A percentile compares a stretch with the other conserved stretches of the same genome.
Evolutionary conservation across 2,888 invertebrate species (phyloP).

Genomic region (Agonopterix arenella): DNA sequence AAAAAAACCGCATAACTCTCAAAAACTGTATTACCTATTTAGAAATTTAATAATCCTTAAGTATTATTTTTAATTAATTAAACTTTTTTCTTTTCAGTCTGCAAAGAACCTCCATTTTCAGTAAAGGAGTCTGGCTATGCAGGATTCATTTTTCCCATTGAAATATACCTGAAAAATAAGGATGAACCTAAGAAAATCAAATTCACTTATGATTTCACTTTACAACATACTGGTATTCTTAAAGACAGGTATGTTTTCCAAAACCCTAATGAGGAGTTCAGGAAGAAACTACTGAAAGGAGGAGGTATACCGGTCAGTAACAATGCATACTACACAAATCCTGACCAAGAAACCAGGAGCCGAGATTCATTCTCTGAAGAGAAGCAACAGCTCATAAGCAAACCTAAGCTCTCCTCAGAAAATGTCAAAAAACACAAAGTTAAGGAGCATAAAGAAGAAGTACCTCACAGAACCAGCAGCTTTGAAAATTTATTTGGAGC

Average conservation of each 20-base stretch:
- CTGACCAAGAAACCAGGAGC: constrained; percentile 74
- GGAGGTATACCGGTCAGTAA: constrained; percentile 81
- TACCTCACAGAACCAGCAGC: constrained; percentile 76
- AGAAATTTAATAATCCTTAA: too few species aligned
- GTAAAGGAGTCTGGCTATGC: constrained; percentile 97
- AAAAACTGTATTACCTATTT: too few species aligned
- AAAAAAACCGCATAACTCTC: too few species aligned
- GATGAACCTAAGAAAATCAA: constrained; percentile 92
- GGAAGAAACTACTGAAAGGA: constrained; percentile 89
- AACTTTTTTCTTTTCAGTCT: constrained; percentile 78
- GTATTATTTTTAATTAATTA: too few species aligned
- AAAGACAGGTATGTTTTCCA: constrained; percentile 91
- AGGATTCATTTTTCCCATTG: constrained; percentile 92
- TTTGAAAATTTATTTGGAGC: constrained; percentile 90
- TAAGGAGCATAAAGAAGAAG: constrained; percentile 74
- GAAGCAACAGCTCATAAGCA: constrained; percentile 80
- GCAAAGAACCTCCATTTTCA: constrained; percentile 93
- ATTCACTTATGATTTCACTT: constrained; percentile 89
- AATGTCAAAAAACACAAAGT: constrained; percentile 78
- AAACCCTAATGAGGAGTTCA: constrained; percentile 93
- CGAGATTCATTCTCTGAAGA: constrained; percentile 76
- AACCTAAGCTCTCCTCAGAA: constrained; percentile 81
- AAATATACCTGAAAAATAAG: constrained; percentile 91
- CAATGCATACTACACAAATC: constrained; percentile 64
- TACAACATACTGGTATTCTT: constrained; percentile 85